Percentiles rank a stretch among this genome's conserved stretches.
These are phyloP conservation scores for Ciona savignyi DNA, from an alignment of 23 tunicate species.

Conservation along the genomic window DNA sequence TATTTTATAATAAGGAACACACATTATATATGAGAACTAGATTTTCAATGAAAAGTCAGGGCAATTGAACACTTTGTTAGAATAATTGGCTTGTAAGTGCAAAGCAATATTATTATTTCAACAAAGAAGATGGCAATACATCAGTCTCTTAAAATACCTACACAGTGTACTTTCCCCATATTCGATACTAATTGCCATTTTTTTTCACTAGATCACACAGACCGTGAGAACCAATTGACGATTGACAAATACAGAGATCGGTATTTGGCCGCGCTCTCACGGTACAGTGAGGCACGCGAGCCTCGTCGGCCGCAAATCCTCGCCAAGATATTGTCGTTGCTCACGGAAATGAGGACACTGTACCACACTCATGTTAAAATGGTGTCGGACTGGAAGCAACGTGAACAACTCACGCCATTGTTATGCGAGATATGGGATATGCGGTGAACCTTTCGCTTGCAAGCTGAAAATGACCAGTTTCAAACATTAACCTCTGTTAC, in stretches of 20 bases:
- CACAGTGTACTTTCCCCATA: too few relatives aligned
- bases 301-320: conserved; percentile 42
- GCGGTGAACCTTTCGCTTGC: conserved; percentile 3
- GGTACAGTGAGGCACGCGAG: conserved; percentile 36
- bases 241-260: conserved; percentile 49
- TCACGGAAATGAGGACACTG: conserved; percentile 56
- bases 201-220: conserved; percentile 39
- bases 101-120: too few relatives aligned
- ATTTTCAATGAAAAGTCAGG: too few relatives aligned
- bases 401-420: conserved; percentile 51
- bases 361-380: conserved; percentile 49
- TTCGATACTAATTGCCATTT: too few relatives aligned
- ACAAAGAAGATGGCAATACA: too few relatives aligned
- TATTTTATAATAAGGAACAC: too few relatives aligned
- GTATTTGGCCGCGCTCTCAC: conserved; percentile 34
- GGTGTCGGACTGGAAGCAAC: conserved; percentile 40
- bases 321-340: conserved; percentile 41
- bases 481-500: too few relatives aligned
- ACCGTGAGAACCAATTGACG: conserved; percentile 21
- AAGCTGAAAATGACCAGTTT: too few relatives aligned
- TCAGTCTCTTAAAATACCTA: too few relatives aligned
- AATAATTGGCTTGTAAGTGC: too few relatives aligned
- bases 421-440: conserved; percentile 86
- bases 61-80: too few relatives aligned
- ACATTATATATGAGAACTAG: too few relatives aligned